phyloP scores from a whole-genome alignment of 1,140 invertebrate species.

The Lutraria rhynchaena region DNA sequence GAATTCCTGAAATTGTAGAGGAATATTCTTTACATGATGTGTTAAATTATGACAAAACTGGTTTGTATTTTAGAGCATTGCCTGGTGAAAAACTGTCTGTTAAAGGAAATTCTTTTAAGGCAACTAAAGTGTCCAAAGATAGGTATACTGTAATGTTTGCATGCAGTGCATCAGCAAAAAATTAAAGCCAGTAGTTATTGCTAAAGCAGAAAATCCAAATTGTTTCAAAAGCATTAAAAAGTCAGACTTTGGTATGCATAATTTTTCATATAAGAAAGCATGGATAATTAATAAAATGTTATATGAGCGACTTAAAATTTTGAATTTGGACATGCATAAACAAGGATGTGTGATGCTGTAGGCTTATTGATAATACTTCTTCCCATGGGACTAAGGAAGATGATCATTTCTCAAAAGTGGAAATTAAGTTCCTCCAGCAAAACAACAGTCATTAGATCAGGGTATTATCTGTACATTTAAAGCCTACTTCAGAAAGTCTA shows the following conservation, averaged over 20 bases:
- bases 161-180: conserved; percentile 57
- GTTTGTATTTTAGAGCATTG: conserved; percentile 57
- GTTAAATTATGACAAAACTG: conserved; percentile 68
- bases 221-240: conserved; percentile 53
- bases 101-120: conserved; percentile 29
- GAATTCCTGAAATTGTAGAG: neutral
- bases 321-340: neutral
- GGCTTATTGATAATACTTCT: no score
- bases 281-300: conserved; percentile 10
- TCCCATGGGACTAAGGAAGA: no score
- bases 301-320: neutral
- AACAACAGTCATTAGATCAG: neutral
- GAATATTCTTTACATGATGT: conserved; percentile 23
- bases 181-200: conserved; percentile 57
- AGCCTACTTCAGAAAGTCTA: neutral
- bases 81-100: conserved; percentile 52
- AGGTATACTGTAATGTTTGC: conserved; percentile 50
- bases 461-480: conserved; percentile 17
- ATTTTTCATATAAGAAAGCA: neutral
- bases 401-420: no score
- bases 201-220: conserved; percentile 54
- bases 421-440: neutral
- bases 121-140: conserved; percentile 54
- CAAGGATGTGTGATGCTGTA: neutral
- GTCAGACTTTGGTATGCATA: neutral